These are phyloP conservation scores for Cynopterus brachyotis DNA, from an alignment of 2,113 vertebrate genomes.

Conservation along the genomic window DNA sequence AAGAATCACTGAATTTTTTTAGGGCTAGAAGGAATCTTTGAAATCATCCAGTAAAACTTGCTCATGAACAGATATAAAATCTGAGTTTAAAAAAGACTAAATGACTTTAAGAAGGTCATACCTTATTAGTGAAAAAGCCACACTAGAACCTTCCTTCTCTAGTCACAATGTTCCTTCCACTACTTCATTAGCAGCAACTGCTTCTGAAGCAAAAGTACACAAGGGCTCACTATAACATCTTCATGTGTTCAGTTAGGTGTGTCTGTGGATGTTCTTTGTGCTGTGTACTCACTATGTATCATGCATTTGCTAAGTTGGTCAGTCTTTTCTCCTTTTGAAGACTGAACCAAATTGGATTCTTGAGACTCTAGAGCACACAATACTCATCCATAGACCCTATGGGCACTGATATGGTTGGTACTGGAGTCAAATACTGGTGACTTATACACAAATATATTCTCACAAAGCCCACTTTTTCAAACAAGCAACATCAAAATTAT, in stretches of 20 bases:
- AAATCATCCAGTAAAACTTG: constrained; percentile 43
- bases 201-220: neutral
- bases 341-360: neutral
- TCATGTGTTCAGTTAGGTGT: neutral
- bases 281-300: neutral
- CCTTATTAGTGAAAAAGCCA: neutral
- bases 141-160: neutral
- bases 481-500: neutral
- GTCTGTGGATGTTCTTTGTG: neutral
- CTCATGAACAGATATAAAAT: neutral
- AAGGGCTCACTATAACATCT: neutral
- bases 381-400: neutral
- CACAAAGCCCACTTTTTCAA: neutral
- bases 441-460: neutral
- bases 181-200: neutral
- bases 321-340: neutral
- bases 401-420: neutral
- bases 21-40: constrained; percentile 25
- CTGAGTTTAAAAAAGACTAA: constrained; percentile 30
- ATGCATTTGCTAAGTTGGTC: neutral
- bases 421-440: neutral
- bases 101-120: neutral
- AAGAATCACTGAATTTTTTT: constrained; percentile 39
- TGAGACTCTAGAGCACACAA: neutral
- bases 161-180: neutral